Percentiles rank a stretch among this genome's conserved stretches.
Conservation (phyloP, 2,113 vertebrate species). For the Crotalus horridus region DNA sequence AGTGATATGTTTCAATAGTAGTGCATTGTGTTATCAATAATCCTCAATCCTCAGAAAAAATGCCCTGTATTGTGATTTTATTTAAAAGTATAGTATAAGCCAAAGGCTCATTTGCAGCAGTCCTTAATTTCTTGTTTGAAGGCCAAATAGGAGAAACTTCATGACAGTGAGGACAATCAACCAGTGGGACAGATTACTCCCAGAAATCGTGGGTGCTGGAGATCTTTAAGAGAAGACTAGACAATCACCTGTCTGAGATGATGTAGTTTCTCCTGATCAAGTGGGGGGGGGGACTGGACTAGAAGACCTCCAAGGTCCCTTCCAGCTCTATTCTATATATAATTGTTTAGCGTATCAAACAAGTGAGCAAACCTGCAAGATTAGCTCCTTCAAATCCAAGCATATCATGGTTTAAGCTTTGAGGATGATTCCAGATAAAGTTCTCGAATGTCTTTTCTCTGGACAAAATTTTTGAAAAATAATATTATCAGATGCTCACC, state of each 20-base stretch:
- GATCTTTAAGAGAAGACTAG: too few relatives aligned
- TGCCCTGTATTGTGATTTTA: constrained; percentile 69
- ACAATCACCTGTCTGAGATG: too few relatives aligned
- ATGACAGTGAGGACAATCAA: too few relatives aligned
- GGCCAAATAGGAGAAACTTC: constrained; percentile 25
- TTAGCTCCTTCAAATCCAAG: neutral
- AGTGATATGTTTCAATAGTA: constrained; percentile 29
- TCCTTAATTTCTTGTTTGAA: constrained; percentile 71
- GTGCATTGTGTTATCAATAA: constrained; percentile 50
- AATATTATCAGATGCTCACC: neutral
- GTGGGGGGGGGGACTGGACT: too few relatives aligned
- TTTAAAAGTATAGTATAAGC: constrained; percentile 73
- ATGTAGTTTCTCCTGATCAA: too few relatives aligned
- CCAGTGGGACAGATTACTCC: too few relatives aligned
- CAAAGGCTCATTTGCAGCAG: constrained; percentile 67
- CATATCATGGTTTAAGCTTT: neutral
- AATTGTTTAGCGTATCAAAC: constrained; percentile 45
- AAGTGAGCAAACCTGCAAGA: constrained; percentile 13
- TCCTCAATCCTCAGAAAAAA: constrained; percentile 58
- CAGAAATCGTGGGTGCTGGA: too few relatives aligned
- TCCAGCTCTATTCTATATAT: neutral
- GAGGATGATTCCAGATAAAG: accelerated
- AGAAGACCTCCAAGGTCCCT: too few relatives aligned
- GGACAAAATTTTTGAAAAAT: neutral
- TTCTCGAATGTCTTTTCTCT: neutral